Conservation (phyloP, 2,113 vertebrate genomes). For the Phaetusa simplex region DNA sequence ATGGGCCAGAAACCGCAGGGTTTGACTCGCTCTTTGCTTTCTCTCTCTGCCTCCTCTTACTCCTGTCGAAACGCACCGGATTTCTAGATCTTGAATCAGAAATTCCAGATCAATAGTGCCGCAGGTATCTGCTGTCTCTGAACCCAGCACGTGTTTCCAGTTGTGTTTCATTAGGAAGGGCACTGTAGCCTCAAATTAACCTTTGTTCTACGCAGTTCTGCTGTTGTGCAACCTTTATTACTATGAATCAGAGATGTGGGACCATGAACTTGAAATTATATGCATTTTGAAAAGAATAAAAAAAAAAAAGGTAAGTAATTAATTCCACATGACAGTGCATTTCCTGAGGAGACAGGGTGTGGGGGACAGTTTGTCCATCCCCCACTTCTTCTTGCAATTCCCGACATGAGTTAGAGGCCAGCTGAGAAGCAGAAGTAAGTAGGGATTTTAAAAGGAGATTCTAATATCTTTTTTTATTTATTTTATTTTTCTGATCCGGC, state of each 20-base stretch:
- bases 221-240: constrained; percentile 1
- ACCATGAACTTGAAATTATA: background rate
- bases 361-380: background rate
- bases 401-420: background rate
- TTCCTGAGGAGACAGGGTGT: constrained; percentile 28
- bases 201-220: background rate
- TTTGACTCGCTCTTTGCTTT: background rate
- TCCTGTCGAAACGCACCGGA: background rate
- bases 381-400: background rate
- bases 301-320: background rate
- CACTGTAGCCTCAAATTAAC: background rate
- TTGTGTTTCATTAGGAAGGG: background rate
- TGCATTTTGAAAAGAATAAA: background rate
- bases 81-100: background rate
- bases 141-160: background rate
- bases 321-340: constrained; percentile 1
- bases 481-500: background rate
- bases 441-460: background rate
- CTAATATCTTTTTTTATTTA: background rate
- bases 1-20: background rate
- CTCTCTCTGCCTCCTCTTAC: background rate
- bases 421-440: background rate
- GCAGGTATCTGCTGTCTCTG: background rate
- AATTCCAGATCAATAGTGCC: background rate
- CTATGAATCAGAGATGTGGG: constrained; percentile 31